These are phyloP conservation scores for Papilio elwesi DNA, from an alignment of 2,888 invertebrate species.

Conservation along the genomic window DNA sequence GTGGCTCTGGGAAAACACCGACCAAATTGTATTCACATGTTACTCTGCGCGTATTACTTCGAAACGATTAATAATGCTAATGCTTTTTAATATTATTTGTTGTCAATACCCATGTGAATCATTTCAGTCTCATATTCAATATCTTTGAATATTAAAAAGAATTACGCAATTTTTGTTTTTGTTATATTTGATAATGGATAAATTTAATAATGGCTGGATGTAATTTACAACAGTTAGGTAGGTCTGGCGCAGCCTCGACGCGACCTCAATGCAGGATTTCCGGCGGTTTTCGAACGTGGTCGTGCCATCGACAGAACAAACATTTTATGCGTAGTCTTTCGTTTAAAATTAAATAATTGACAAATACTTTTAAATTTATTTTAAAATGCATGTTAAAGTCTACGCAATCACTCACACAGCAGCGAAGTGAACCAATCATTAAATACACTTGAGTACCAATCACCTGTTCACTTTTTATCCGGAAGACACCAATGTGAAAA, in stretches of 20 bases:
- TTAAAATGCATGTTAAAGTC: neutral
- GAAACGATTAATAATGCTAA: slow-evolving; percentile 37
- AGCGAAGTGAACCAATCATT: too few relatives aligned
- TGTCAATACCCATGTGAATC: slow-evolving; percentile 35
- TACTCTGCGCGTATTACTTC: neutral
- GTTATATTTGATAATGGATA: slow-evolving; percentile 7
- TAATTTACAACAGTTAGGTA: slow-evolving; percentile 36
- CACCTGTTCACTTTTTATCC: too few relatives aligned
- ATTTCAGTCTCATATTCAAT: neutral
- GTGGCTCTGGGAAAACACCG: slow-evolving; percentile 40
- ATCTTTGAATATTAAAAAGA: neutral
- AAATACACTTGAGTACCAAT: too few relatives aligned
- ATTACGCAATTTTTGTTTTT: neutral
- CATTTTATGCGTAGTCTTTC: slow-evolving; percentile 48
- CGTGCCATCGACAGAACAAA: slow-evolving; percentile 59
- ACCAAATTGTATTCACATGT: slow-evolving; percentile 26
- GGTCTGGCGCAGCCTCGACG: slow-evolving; percentile 50
- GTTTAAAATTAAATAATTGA: slow-evolving; percentile 23
- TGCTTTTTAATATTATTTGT: slow-evolving; percentile 26
- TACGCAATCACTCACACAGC: too few relatives aligned
- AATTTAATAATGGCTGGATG: slow-evolving; percentile 21
- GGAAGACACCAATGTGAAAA: too few relatives aligned
- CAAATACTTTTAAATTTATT: neutral
- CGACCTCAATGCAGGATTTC: slow-evolving; percentile 80
- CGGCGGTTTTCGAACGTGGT: slow-evolving; percentile 69